Evolutionary conservation across 2,888 invertebrate species (phyloP).

Genomic region (Pycnomerus fuliginosus): DNA sequence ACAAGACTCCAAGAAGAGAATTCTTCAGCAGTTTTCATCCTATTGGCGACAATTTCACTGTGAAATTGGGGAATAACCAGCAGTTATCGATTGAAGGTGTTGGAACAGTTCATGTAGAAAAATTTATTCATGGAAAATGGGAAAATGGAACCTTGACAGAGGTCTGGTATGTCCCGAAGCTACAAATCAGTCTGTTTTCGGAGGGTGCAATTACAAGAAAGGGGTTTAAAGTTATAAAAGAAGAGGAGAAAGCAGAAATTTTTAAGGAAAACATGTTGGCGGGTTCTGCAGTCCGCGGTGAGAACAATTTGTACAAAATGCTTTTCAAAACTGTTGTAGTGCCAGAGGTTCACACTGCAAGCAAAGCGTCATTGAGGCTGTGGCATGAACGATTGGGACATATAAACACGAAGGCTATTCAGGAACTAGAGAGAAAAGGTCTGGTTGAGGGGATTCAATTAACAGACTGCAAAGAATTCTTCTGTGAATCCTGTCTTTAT

Average conservation of each 20-base stretch:
- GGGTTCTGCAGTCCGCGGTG: constrained; percentile 21
- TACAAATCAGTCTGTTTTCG: constrained; percentile 40
- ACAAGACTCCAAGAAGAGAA: constrained; percentile 19
- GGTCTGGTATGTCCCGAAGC: constrained; percentile 35
- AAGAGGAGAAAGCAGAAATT: neutral
- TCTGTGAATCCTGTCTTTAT: constrained; percentile 28
- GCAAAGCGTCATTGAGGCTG: neutral
- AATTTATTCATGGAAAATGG: constrained; percentile 23
- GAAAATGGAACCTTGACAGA: constrained; percentile 21
- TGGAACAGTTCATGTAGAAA: neutral
- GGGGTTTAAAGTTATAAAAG: constrained; percentile 7
- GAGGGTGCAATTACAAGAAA: constrained; percentile 34
- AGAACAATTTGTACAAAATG: constrained; percentile 30
- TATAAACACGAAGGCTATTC: constrained; percentile 11
- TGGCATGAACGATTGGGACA: constrained; percentile 21
- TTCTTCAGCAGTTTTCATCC: constrained; percentile 10
- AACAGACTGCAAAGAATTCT: constrained; percentile 5
- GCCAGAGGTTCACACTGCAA: neutral
- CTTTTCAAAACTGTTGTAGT: constrained; percentile 15
- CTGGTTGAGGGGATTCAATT: constrained; percentile 6
- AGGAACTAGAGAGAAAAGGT: constrained; percentile 9
- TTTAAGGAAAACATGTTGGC: constrained; percentile 1
- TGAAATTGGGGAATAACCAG: neutral
- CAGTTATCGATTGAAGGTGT: neutral
- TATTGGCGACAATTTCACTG: neutral